A percentile compares a stretch with the other conserved stretches of the same genome.
Evolutionary conservation across 1,140 invertebrate genomes (phyloP).

Genomic region (Cyrtorhinus lividipennis): DNA sequence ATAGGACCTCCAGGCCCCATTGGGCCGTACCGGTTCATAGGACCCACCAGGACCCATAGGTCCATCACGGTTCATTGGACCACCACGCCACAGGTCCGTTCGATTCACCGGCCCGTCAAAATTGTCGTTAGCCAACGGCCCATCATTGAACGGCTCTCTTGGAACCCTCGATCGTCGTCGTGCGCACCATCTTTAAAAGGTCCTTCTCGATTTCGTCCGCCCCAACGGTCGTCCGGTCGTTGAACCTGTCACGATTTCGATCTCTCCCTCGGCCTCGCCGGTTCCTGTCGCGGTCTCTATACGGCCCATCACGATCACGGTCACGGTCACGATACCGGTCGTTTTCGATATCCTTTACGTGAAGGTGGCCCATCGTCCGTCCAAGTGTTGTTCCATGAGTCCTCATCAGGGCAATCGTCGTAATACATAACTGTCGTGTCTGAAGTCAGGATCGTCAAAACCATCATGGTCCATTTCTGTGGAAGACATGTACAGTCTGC

Average conservation of each 20-base stretch:
- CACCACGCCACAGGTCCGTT: background rate
- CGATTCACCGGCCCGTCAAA: background rate
- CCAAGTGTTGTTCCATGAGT: background rate
- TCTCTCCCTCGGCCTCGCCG: background rate
- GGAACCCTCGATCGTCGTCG: background rate
- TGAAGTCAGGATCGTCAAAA: background rate
- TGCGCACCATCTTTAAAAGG: background rate
- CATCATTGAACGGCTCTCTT: background rate
- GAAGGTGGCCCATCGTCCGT: background rate
- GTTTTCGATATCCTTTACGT: background rate
- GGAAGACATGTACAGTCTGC: background rate
- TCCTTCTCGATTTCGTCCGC: background rate
- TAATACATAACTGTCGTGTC: background rate
- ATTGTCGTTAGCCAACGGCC: background rate
- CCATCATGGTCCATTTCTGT: background rate
- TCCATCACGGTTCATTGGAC: background rate
- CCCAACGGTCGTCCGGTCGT: too few species aligned
- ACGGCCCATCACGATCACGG: background rate
- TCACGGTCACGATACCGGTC: background rate
- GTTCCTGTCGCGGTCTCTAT: background rate
- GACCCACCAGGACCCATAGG: background rate
- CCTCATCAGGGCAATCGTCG: background rate
- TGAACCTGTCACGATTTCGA: background rate
- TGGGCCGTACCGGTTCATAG: background rate
- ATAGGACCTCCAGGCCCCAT: background rate